Conservation (phyloP, 2,113 vertebrate species). For the Leptobrachium leishanense region DNA sequence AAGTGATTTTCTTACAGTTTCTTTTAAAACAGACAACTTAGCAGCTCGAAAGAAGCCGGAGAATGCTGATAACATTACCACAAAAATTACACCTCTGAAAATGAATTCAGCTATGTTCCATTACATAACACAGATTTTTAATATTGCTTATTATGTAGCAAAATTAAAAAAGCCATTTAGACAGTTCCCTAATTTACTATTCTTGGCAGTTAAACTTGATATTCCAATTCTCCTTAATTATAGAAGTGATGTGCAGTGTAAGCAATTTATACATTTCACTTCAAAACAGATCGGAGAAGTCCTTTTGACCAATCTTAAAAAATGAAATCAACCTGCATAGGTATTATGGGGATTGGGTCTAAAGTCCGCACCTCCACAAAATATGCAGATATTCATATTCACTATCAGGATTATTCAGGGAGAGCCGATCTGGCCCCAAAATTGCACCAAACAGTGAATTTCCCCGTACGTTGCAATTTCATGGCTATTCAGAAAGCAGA, state of each 20-base stretch:
- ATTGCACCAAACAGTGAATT: no score
- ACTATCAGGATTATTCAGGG: neutral
- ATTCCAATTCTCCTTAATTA: neutral
- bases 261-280: neutral
- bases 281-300: neutral
- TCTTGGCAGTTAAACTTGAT: neutral
- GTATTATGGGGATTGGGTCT: neutral
- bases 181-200: neutral
- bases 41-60: neutral
- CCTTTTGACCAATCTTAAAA: no score
- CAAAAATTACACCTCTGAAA: neutral
- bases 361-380: neutral
- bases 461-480: no score
- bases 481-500: no score
- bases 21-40: neutral
- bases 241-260: neutral
- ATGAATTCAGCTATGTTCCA: neutral
- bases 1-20: no score
- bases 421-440: no score
- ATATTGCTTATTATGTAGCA: neutral
- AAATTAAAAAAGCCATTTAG: neutral
- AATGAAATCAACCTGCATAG: neutral
- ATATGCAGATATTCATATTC: neutral
- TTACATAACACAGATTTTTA: neutral
- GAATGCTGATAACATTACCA: neutral